phyloP scores from a whole-genome alignment of 2,888 invertebrate genomes.

The Agonum fuliginosum region DNA sequence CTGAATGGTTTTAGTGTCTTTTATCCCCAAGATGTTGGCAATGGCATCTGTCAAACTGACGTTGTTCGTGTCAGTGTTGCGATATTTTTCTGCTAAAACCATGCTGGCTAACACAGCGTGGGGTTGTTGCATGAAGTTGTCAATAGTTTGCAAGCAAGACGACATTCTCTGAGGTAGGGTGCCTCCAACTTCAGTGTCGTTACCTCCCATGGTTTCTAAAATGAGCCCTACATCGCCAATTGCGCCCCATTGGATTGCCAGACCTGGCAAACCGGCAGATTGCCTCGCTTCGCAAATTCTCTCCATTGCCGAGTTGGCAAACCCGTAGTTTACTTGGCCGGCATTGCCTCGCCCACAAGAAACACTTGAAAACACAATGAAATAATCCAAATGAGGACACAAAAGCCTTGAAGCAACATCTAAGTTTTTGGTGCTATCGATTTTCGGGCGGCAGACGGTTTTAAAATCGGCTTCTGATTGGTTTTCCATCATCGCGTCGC shows the following conservation, averaged over 20 bases:
- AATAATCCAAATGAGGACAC: slow-evolving; percentile 91
- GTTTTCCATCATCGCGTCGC: slow-evolving; percentile 92
- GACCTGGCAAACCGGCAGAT: slow-evolving; percentile 87
- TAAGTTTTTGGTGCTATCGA: slow-evolving; percentile 87
- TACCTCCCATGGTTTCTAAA: slow-evolving; percentile 90
- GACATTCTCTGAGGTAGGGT: slow-evolving; percentile 96
- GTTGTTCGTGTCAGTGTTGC: slow-evolving; percentile 76
- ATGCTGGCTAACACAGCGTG: slow-evolving; percentile 87
- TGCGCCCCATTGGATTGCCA: slow-evolving; percentile 98
- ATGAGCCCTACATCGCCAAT: slow-evolving; percentile 98
- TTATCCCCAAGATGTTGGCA: slow-evolving; percentile 92
- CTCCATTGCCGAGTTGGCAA: slow-evolving; percentile 98
- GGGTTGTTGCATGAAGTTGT: slow-evolving; percentile 91
- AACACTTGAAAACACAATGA: slow-evolving; percentile 97
- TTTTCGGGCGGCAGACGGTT: slow-evolving; percentile 89
- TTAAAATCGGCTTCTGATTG: slow-evolving; percentile 87
- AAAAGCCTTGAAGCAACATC: slow-evolving; percentile 86
- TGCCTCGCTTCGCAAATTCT: slow-evolving; percentile 92
- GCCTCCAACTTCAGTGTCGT: slow-evolving; percentile 94
- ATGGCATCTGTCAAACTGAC: slow-evolving; percentile 85
- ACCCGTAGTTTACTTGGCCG: slow-evolving; percentile 97
- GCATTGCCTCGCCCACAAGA: slow-evolving; percentile 97
- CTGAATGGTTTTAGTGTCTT: slow-evolving; percentile 87
- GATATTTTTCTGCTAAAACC: slow-evolving; percentile 91
- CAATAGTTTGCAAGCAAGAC: slow-evolving; percentile 93